phyloP scores from a whole-genome alignment of 1,140 invertebrate species.

The Lordiphosa mommai region DNA sequence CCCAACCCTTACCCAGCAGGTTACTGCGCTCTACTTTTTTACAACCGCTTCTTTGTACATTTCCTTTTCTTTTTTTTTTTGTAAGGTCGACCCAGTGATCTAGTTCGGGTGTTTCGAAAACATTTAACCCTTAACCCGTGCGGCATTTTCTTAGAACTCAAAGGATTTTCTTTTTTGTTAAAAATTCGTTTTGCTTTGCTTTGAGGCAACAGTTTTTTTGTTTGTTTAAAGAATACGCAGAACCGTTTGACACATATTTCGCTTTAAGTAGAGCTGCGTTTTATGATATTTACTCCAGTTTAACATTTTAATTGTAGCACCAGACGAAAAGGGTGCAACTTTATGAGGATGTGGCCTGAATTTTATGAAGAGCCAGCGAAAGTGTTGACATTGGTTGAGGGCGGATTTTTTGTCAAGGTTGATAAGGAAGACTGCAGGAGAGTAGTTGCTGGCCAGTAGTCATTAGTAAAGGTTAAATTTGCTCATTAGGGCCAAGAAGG shows the following conservation, averaged over 20 bases:
- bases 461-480: slow-evolving; percentile 68
- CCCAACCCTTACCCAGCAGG: slow-evolving; percentile 34
- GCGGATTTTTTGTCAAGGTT: slow-evolving; percentile 24
- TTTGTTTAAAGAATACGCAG: slow-evolving; percentile 22
- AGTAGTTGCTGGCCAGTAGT: slow-evolving; percentile 38
- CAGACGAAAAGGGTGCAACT: slow-evolving; percentile 10
- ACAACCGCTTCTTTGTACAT: slow-evolving; percentile 46
- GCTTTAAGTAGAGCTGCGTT: slow-evolving; percentile 31
- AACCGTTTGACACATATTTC: slow-evolving; percentile 35
- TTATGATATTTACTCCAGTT: slow-evolving; percentile 65
- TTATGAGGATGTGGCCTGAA: slow-evolving; percentile 24
- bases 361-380: slow-evolving; percentile 35
- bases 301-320: slow-evolving; percentile 76
- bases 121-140: slow-evolving; percentile 23
- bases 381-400: slow-evolving; percentile 49
- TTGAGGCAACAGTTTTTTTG: slow-evolving; percentile 63
- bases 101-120: slow-evolving; percentile 59
- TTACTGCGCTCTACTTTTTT: slow-evolving; percentile 72
- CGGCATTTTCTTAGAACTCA: background rate
- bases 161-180: slow-evolving; percentile 39
- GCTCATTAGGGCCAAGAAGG: slow-evolving; percentile 41
- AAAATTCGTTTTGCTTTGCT: slow-evolving; percentile 43
- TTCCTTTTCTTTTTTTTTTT: slow-evolving; percentile 30
- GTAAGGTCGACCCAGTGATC: slow-evolving; percentile 44
- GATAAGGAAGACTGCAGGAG: no score